Evolutionary conservation across 30 jellyfish, hydroid and myxozoan genomes (phyloP).

Genomic region (Hydra vulgaris): DNA sequence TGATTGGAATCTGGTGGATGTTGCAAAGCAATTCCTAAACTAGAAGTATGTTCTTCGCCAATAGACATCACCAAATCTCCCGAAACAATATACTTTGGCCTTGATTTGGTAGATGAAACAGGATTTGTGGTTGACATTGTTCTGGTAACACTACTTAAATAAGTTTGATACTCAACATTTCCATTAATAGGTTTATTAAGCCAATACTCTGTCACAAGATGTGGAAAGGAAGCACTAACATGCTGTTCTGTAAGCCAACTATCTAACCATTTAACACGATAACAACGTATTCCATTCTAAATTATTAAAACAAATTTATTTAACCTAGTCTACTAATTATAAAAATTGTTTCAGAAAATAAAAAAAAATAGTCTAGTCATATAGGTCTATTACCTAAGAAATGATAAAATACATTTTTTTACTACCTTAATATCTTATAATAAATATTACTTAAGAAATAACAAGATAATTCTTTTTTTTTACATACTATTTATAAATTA

Average conservation of each 20-base stretch:
- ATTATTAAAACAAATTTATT: background rate
- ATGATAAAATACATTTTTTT: no score
- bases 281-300: constrained; percentile 35
- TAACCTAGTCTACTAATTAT: background rate
- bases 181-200: constrained; percentile 27
- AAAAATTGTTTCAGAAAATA: no score
- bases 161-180: constrained; percentile 28
- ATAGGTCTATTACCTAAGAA: no score
- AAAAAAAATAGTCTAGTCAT: no score
- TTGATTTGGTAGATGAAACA: background rate
- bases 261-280: constrained; percentile 40
- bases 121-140: background rate
- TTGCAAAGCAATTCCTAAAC: background rate
- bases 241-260: constrained; percentile 45
- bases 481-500: no score
- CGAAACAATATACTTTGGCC: background rate
- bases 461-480: no score
- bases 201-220: constrained; percentile 34
- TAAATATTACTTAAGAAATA: no score
- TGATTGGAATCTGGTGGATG: background rate
- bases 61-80: background rate
- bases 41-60: background rate
- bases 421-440: no score
- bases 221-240: constrained; percentile 28
- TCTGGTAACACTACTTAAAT: background rate